A percentile compares a stretch with the other conserved stretches of the same genome.
These are phyloP conservation scores for Rhynchonema sp. DNA, from an alignment of 2,888 invertebrate species.

Conservation along the genomic window DNA sequence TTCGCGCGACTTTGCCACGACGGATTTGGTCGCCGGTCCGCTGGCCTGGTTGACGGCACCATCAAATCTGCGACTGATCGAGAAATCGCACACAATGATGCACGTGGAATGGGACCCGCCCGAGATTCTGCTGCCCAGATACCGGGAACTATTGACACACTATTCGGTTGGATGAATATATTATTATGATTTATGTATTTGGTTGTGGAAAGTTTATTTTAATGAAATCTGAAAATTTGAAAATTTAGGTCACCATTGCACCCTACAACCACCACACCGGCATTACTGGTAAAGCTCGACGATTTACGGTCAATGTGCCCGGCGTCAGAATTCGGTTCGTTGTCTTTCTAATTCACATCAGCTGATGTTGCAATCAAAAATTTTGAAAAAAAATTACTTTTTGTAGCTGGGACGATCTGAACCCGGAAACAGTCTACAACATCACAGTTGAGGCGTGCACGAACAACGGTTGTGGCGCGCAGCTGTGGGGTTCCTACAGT, in stretches of 20 bases:
- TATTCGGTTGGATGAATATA: constrained; percentile 12
- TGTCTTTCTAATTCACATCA: too few relatives aligned
- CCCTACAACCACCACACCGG: constrained; percentile 19
- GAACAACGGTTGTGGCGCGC: constrained; percentile 8
- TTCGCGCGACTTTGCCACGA: constrained; percentile 20
- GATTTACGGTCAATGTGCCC: constrained; percentile 22
- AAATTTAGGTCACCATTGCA: constrained; percentile 20
- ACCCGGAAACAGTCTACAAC: constrained; percentile 25
- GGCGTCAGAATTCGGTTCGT: constrained; percentile 23
- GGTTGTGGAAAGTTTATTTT: constrained; percentile 3
- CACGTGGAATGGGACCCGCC: constrained; percentile 26
- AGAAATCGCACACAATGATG: constrained; percentile 26
- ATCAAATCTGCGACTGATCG: constrained; percentile 23
- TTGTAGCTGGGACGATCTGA: constrained; percentile 21
- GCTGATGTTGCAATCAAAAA: too few relatives aligned
- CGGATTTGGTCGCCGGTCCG: constrained; percentile 11
- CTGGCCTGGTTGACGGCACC: constrained; percentile 24
- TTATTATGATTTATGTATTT: not conserved
- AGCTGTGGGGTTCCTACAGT: constrained; percentile 27
- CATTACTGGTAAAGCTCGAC: constrained; percentile 18
- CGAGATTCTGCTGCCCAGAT: constrained; percentile 22
- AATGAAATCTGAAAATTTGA: too few relatives aligned
- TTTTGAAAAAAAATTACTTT: too few relatives aligned
- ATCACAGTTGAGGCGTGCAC: constrained; percentile 22
- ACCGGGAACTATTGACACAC: constrained; percentile 23